Evolutionary conservation across 2,113 vertebrate species (phyloP).

Genomic region (Cochlearius cochlearius): DNA sequence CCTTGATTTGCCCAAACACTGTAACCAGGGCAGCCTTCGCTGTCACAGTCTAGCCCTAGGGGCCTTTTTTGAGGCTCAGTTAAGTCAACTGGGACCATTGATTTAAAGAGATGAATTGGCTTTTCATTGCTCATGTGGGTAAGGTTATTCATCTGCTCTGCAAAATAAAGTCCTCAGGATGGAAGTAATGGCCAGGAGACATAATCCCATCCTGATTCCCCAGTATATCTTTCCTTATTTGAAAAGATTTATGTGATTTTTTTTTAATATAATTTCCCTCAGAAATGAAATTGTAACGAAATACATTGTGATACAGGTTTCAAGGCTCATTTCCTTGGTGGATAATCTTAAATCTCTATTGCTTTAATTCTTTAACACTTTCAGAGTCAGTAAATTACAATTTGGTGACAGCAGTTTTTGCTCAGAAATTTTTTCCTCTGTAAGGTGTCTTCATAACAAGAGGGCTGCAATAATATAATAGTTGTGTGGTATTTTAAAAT

Average conservation of each 20-base stretch:
- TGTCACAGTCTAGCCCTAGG: not conserved
- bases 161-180: not conserved
- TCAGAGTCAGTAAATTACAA: constrained; percentile 55
- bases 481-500: constrained; percentile 62
- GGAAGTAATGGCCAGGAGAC: constrained; percentile 3
- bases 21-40: not conserved
- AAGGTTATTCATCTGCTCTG: not conserved
- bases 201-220: constrained; percentile 26
- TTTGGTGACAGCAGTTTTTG: constrained; percentile 14
- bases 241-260: constrained; percentile 46
- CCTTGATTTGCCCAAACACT: not conserved
- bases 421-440: not conserved
- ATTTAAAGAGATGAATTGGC: not conserved
- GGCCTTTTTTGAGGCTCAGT: not conserved
- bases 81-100: not conserved
- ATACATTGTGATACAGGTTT: constrained; percentile 56
- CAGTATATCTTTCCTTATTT: constrained; percentile 49
- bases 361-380: constrained; percentile 64
- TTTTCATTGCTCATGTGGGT: not conserved
- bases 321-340: constrained; percentile 53
- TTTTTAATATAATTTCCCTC: not conserved
- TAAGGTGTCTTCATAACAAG: constrained; percentile 25
- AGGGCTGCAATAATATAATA: constrained; percentile 24
- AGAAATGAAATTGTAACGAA: constrained; percentile 59
- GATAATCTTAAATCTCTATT: constrained; percentile 15